Base-by-base conservation (phyloP, 2,797 vertebrate species). In the Rachycentron canadum region DNA sequence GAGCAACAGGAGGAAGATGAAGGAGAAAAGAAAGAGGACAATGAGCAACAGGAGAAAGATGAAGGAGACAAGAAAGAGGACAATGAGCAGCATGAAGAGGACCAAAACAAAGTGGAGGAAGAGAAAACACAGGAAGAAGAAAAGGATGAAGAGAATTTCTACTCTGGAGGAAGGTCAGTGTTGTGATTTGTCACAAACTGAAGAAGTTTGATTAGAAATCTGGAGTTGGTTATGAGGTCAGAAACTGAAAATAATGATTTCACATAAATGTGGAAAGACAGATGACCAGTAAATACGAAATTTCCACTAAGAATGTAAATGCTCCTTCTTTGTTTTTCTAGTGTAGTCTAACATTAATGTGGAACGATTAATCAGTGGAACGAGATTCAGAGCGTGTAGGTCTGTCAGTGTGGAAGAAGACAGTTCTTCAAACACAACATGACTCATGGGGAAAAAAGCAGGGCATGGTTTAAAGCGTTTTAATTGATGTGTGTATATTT, bases 151-250 rank as follows among this genome's bases (percentile, higher is more conserved):
- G 81, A 89, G 50, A 80, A 82, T 25, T 81, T 88, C 49, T 82
- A 82, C 85, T 87, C 76, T 59, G 90, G 73, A 66, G 86, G 81
- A 82, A 94, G 94, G 94, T 94, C 57, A 79, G 91, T 85, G 43
- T 52, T 1, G 1, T 38, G 7, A 21, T 16, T 50, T 59, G 2
- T 60, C 23, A 45, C 16, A 41, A 9, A 14, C n/a, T 41, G 3
- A 36, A 10, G 34, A 40, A 40, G 38, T 40, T 3, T 40, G 38
- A 13, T 14, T 40, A 40, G 9, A 40, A 13, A 40, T 40, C 11
- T 3, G 38, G 10, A 40, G 38, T 40, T 40, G 10, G 11, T 10
- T 13, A 2, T 40, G 38, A 13, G 11, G 3, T 40, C 10, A 40
- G 11, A 40, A 40, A 40, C 38, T 40, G 38, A 11, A 3, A 40